Percentiles rank a stretch among this genome's conserved stretches.
Evolutionary conservation across 2,888 invertebrate species (phyloP).

Genomic region (Dione juno): DNA sequence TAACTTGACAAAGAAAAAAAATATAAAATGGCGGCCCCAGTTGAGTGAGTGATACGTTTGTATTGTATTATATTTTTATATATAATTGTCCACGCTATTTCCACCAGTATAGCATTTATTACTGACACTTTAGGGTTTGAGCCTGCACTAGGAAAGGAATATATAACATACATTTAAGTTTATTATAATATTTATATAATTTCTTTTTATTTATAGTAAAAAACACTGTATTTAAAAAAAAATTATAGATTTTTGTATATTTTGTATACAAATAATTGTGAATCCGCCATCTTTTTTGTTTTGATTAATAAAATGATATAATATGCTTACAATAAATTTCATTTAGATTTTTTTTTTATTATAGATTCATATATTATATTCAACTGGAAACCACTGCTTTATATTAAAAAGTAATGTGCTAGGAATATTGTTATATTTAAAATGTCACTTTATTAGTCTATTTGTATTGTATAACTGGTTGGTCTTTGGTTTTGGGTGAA

Average conservation of each 20-base stretch:
- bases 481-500: not conserved
- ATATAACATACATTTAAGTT: not conserved
- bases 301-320: too few species aligned
- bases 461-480: not conserved
- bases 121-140: conserved; percentile 30
- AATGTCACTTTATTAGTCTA: too few species aligned
- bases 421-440: too few species aligned
- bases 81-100: conserved; percentile 26
- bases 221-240: not conserved
- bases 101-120: conserved; percentile 46
- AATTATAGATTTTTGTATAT: too few species aligned
- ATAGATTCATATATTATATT: too few species aligned
- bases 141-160: not conserved
- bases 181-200: not conserved
- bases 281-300: too few species aligned
- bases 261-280: too few species aligned
- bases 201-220: not conserved
- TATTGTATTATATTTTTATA: conserved; percentile 16
- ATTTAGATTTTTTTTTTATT: too few species aligned
- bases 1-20: not conserved
- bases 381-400: too few species aligned
- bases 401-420: too few species aligned
- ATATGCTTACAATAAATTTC: too few species aligned
- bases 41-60: conserved; percentile 6
- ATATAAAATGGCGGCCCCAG: conserved; percentile 4